A percentile compares a stretch with the other conserved stretches of the same genome.
Conservation (phyloP, 1,140 invertebrate species). For the Ips typographus region DNA sequence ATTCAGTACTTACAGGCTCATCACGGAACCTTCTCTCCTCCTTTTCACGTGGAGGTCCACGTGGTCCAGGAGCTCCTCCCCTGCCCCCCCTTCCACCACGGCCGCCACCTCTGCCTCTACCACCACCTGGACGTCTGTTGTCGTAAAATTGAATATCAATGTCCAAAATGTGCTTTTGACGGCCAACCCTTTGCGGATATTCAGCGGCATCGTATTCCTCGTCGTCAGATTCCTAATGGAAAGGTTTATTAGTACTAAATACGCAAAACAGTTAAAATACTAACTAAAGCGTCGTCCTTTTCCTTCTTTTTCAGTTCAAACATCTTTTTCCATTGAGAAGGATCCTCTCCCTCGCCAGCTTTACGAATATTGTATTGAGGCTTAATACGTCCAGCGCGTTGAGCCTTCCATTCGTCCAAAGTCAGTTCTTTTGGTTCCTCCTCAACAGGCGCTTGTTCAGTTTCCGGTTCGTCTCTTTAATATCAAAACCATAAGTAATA, state of each 20-base stretch:
- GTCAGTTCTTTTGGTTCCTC: conserved; percentile 81
- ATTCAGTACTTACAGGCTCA: conserved; percentile 44
- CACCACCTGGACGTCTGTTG: conserved; percentile 67
- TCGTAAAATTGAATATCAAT: conserved; percentile 91
- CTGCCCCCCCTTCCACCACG: conserved; percentile 45
- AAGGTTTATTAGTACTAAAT: not conserved
- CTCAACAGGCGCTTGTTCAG: conserved; percentile 59
- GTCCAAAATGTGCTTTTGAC: conserved; percentile 82
- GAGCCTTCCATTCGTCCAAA: conserved; percentile 86
- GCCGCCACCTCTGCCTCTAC: conserved; percentile 61
- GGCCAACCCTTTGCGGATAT: conserved; percentile 83
- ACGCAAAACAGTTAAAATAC: conserved; percentile 28
- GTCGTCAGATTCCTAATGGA: conserved; percentile 53
- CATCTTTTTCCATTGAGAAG: conserved; percentile 91
- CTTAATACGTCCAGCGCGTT: conserved; percentile 69
- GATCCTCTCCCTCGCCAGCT: conserved; percentile 89
- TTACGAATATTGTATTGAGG: conserved; percentile 88
- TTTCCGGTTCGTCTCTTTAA: conserved; percentile 53
- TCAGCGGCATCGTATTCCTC: conserved; percentile 77
- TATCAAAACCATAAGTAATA: not conserved
- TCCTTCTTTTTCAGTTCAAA: conserved; percentile 81
- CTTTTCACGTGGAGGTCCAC: conserved; percentile 44
- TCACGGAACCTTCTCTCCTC: conserved; percentile 46
- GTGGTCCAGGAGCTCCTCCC: conserved; percentile 38
- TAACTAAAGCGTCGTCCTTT: conserved; percentile 63